Evolutionary conservation across 2,888 invertebrate genomes (phyloP).

Genomic region (Hypselothyrea guttata): DNA sequence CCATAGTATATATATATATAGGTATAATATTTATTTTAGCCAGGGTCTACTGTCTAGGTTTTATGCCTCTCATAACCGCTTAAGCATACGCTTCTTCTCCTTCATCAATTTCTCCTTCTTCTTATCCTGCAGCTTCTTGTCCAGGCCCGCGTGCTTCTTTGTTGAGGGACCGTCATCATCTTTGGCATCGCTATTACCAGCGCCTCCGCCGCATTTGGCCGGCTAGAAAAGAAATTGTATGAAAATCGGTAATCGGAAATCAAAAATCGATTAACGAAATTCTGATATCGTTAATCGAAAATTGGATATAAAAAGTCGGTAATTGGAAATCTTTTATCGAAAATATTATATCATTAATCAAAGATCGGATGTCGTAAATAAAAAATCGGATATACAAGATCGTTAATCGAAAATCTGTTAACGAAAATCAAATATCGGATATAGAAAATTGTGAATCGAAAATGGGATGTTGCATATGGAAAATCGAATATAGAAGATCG

Average conservation of each 20-base stretch:
- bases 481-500: no score
- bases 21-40: background rate
- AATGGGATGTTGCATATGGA: no score
- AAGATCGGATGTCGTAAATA: no score
- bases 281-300: no score
- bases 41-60: background rate
- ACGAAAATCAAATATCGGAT: no score
- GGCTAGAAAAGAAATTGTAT: conserved; percentile 80
- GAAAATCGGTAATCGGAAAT: background rate
- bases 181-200: conserved; percentile 75
- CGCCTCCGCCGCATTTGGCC: conserved; percentile 80
- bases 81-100: conserved; percentile 92
- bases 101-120: conserved; percentile 87
- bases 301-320: no score
- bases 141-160: conserved; percentile 91
- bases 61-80: conserved; percentile 88
- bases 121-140: conserved; percentile 89
- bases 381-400: no score
- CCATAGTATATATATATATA: no score
- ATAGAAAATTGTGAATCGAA: no score
- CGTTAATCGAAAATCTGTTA: no score
- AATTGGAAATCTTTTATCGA: no score
- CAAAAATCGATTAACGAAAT: background rate
- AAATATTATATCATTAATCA: no score
- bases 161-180: conserved; percentile 88